Base-by-base conservation (phyloP, 2,888 invertebrate species). In the Diarsia dahlii region DNA sequence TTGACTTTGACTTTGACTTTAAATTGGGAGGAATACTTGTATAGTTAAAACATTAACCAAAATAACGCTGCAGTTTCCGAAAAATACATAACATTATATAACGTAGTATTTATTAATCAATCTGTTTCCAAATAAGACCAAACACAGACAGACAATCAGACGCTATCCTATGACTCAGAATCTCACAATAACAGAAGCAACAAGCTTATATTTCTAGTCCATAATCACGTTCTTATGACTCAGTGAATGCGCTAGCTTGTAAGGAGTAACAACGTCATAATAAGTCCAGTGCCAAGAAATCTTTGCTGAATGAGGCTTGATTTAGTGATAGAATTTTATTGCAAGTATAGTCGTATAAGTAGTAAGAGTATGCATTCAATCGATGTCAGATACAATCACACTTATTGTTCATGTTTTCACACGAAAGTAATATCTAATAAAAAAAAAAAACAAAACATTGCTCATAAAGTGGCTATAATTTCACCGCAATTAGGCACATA, bases 241-340 rank as follows among this genome's bases (percentile, higher is more conserved):
- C 74, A 83, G 71, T 74, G 64, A 68, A 54, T 56, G 64, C 23
- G 34, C 45, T 60, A 23, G 20, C 64, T 60, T 6, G 50, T 60
- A 58, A 56, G 66, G 70, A 15, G 15, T n/a, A 48, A 48, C 46
- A 28, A 48, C 70, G 56, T 74, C 70, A 74, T 58, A 66, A 50
- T 63, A 15, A 12, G 46, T 18, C 6, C 23, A 28, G 64, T 83
- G 81, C 81, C 84, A 83, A 78, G 60, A 60, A 58, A 60, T 23
- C n/a, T 54, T 52, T 23, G 28, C 63, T 8, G 72, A 78, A 81
- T 82, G 78, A 45, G 56, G 71, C 50, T 68, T 67, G 39, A 69
- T 64, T 54, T 46, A 20, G 23, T 45, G 23, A 13, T 10, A 48
- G 13, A 23, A 4, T 73, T 58, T 28, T 58, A 64, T 45, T 54